phyloP scores from a whole-genome alignment of 2,888 invertebrate genomes.

The Melieria omissa region DNA sequence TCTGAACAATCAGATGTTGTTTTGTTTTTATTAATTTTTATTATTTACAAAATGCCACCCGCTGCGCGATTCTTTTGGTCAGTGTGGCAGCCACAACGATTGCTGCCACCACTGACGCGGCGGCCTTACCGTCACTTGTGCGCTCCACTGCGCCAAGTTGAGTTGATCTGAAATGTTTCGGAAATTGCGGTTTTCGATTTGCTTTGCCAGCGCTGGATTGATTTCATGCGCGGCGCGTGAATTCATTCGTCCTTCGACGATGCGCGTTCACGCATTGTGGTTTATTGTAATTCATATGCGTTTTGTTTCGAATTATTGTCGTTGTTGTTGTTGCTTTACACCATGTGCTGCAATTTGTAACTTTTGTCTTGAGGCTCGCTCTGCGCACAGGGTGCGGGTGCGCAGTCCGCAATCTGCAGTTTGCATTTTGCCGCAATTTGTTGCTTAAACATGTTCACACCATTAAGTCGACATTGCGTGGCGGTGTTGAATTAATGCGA shows the following conservation, averaged over 20 bases:
- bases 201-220: not conserved
- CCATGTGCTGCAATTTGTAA: not conserved
- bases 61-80: constrained; percentile 44
- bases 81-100: too few species aligned
- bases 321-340: not conserved
- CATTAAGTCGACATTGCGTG: constrained; percentile 50
- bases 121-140: too few species aligned
- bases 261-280: too few species aligned
- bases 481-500: too few species aligned
- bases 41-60: constrained; percentile 52
- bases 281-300: not conserved
- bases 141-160: too few species aligned
- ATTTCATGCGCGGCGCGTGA: not conserved
- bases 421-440: constrained; percentile 49
- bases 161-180: too few species aligned
- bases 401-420: too few species aligned
- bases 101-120: too few species aligned
- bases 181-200: too few species aligned
- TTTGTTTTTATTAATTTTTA: constrained; percentile 33
- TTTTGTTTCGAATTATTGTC: not conserved
- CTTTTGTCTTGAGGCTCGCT: not conserved
- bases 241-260: not conserved
- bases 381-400: not conserved
- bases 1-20: too few species aligned
- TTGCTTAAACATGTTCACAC: constrained; percentile 54